Evolutionary conservation across 2,888 invertebrate genomes (phyloP), one percentile per base, ranked within the genome.

Genomic region (Dynastes maya): DNA sequence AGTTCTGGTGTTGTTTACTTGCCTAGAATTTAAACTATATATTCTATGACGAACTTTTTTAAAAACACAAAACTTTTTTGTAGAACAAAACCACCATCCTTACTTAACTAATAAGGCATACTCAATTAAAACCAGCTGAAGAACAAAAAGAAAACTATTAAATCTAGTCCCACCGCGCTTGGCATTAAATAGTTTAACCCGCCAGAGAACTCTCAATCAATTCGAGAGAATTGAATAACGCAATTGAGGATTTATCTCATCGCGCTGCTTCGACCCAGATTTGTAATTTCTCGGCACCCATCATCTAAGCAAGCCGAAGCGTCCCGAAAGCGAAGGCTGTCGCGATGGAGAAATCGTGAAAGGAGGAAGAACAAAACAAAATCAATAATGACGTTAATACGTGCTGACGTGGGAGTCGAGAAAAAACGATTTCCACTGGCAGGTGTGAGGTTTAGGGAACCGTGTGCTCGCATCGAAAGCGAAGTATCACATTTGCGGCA

Each of bases 331-430:
- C 51, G 68, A 29, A 13, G 68, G 27, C 51, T 9, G 51, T 29
- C 11, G 68, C 27, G 4, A 11, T 49, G 22, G 22, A 22, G 27
- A 45, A 67, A 67, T 16, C 51, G 68, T 11, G 51, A 68, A 16
- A 45, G 51, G 27, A 68, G 29, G 51, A 68, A 51, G 68, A 68
- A 68, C 51, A 68, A 29, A 68, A 51, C 68, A 68, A 51, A 68
- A 68, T 68, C 51, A 51, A 68, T 68, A 68, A 68, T 51, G 68
- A 68, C 51, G 51, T 51, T 68, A 68, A 68, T 68, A 51, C 27
- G 49, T 49, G 51, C 51, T 40, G 68, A 68, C 29, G 68, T 51
- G 29, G 51, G 51, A 37, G 49, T 68, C 53, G 16, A 55, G 55
- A 55, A 55, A 55, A 67, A 67, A 22, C 67, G 67, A 67, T 67